phyloP scores from a whole-genome alignment of 2,797 vertebrate genomes.

The Geotrypetes seraphini region DNA sequence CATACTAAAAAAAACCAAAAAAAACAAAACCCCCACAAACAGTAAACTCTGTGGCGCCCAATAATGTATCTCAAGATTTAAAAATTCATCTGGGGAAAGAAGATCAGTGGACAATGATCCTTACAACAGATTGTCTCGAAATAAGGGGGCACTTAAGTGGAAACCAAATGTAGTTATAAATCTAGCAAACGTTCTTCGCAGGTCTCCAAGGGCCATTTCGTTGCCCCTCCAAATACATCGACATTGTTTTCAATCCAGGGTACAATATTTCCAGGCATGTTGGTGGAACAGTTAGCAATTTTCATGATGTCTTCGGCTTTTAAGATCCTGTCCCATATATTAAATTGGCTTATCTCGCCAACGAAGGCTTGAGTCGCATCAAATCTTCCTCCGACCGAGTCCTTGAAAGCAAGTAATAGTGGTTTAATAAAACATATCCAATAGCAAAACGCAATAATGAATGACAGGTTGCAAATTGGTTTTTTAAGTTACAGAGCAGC shows the following conservation, averaged over 20 bases:
- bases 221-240: slow-evolving; percentile 87
- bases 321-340: slow-evolving; percentile 92
- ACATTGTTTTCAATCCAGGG: slow-evolving; percentile 87
- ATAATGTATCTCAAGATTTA: not conserved
- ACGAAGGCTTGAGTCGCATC: slow-evolving; percentile 96
- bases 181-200: slow-evolving; percentile 82
- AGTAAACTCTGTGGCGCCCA: not conserved
- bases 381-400: slow-evolving; percentile 87
- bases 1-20: slow-evolving; percentile 2
- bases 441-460: not conserved
- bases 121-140: slow-evolving; percentile 36
- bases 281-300: slow-evolving; percentile 88
- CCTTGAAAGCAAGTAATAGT: slow-evolving; percentile 53
- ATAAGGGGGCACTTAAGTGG: slow-evolving; percentile 26
- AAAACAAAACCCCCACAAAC: too few species aligned
- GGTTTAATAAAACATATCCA: not conserved
- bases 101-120: slow-evolving; percentile 20
- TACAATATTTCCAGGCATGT: slow-evolving; percentile 85
- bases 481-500: too few species aligned
- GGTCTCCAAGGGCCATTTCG: slow-evolving; percentile 79
- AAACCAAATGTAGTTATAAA: slow-evolving; percentile 52
- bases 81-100: slow-evolving; percentile 5
- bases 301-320: slow-evolving; percentile 75
- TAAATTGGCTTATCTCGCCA: slow-evolving; percentile 95
- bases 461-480: too few species aligned